These are phyloP conservation scores for Lerema accius DNA, from an alignment of 1,140 invertebrate species.

Conservation along the genomic window DNA sequence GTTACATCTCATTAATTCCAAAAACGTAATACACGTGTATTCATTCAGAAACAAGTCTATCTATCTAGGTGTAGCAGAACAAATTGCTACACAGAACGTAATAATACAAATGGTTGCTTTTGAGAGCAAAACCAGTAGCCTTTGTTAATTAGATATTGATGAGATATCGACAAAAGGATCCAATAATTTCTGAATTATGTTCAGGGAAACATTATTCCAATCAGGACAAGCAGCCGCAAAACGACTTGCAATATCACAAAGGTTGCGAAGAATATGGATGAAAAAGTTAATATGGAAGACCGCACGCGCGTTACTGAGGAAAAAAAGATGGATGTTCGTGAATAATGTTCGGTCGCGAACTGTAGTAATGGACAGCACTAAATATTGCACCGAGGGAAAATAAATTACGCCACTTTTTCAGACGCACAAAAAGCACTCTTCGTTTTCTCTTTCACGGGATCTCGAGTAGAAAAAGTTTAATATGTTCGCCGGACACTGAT, in stretches of 20 bases:
- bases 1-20: too few relatives aligned
- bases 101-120: too few relatives aligned
- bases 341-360: conserved; percentile 81
- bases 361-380: conserved; percentile 81
- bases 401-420: conserved; percentile 80
- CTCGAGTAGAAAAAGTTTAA: conserved; percentile 72
- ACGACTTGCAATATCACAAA: conserved; percentile 54
- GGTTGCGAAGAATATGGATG: conserved; percentile 56
- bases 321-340: conserved; percentile 77
- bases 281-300: conserved; percentile 76
- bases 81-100: neutral
- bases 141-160: too few relatives aligned
- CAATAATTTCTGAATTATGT: neutral
- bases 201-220: neutral
- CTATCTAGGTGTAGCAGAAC: too few relatives aligned
- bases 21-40: too few relatives aligned
- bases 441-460: conserved; percentile 70
- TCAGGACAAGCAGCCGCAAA: conserved; percentile 20
- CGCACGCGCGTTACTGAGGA: conserved; percentile 60
- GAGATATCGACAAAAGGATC: too few relatives aligned
- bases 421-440: conserved; percentile 74
- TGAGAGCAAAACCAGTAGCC: too few relatives aligned
- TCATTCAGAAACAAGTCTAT: too few relatives aligned
- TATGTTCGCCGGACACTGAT: conserved; percentile 71
- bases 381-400: conserved; percentile 80